Evolutionary conservation across 2,888 invertebrate genomes (phyloP), one percentile per base, ranked within the genome.

Genomic region (Eupithecia inturbata): DNA sequence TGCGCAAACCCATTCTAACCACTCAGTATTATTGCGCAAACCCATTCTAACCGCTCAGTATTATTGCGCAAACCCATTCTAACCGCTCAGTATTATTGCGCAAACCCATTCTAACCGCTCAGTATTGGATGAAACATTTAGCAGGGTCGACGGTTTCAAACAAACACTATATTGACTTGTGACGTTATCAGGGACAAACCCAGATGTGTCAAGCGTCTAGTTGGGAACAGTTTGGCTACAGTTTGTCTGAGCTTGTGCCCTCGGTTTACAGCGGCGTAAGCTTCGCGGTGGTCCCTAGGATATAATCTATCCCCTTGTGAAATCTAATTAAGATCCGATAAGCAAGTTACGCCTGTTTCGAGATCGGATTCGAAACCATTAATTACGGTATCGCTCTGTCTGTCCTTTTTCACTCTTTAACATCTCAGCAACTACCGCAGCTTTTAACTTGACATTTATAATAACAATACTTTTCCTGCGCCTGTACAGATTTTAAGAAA

Each of bases 111-210:
- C 57, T 57, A 57, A 26, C n/a, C 14, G 3, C 4, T 49, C 12
- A 14, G 57, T 31, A 7, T 31, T 9, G 28, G 2, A 45, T 71
- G 16, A 68, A 74, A 71, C 69, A 74, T 66, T 74, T 45, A 71
- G 71, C 66, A 71, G 69, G 71, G 71, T 71, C 62, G 66, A 16
- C 39, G 62, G 28, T 68, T 71, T 36, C 57, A 62, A 45, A 70
- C 22, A 26, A 36, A 16, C 19, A 67, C 7, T 68, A 26, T 57
- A 64, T 74, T 67, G 72, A 71, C 45, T 39, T 70, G 26, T 26
- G 26, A 70, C 74, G 41, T 19, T 39, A 63, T 62, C 57, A 57
- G 57, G 26, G 57, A 57, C 57, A 1, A n/a, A 14, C 57, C 10
- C 14, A 22, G 57, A 57, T 57, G 12, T 26, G 57, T 26, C 57